Conservation (phyloP, 2,113 vertebrate genomes). For the Leptodactylus fuscus region DNA sequence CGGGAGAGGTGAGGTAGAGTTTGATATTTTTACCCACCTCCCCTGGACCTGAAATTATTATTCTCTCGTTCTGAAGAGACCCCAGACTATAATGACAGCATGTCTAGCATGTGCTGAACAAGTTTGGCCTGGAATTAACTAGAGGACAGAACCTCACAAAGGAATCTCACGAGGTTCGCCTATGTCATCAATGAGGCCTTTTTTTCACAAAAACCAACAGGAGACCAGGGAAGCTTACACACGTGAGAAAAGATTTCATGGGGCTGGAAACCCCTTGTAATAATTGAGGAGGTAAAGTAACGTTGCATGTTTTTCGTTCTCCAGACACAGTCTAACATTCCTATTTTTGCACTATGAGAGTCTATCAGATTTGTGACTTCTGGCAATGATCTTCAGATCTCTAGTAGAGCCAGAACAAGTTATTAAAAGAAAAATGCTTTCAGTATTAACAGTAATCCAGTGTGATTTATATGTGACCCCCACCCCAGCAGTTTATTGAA, state of each 20-base stretch:
- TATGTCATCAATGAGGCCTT: too few relatives aligned
- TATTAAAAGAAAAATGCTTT: not conserved
- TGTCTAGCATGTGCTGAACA: too few relatives aligned
- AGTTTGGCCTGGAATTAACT: too few relatives aligned
- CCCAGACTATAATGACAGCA: too few relatives aligned
- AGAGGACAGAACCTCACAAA: too few relatives aligned
- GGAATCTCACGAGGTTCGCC: too few relatives aligned
- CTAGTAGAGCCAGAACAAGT: not conserved
- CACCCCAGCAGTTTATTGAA: not conserved
- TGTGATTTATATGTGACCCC: not conserved
- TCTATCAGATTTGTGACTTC: not conserved
- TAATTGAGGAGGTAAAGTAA: not conserved
- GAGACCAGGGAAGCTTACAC: too few relatives aligned
- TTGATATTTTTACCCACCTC: too few relatives aligned
- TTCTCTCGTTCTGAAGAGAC: too few relatives aligned
- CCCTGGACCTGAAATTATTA: too few relatives aligned
- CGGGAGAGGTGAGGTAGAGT: too few relatives aligned
- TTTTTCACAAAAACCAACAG: too few relatives aligned
- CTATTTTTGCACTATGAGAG: slow-evolving; percentile 26
- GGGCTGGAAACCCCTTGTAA: not conserved
- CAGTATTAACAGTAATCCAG: not conserved
- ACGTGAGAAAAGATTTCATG: not conserved
- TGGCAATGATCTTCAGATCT: not conserved
- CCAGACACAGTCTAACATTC: not conserved
- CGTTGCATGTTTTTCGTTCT: not conserved